Evolutionary conservation across 2,888 invertebrate species (phyloP), one percentile per base, ranked within the genome.

Genomic region (Drosophila demipolita): DNA sequence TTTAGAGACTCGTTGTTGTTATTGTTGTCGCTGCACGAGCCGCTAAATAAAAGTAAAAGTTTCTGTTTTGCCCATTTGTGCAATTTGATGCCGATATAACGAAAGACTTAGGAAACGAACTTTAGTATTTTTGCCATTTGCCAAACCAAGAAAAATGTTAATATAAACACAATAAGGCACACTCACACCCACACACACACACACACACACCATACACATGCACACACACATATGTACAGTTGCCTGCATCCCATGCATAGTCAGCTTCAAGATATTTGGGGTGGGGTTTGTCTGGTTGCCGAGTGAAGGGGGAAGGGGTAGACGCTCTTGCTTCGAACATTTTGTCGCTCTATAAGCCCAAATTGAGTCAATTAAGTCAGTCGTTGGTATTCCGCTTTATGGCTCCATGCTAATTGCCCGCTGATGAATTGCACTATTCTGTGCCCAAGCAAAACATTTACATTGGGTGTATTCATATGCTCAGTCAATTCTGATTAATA

Each of bases 41-140:
- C 33, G 60, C 57, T 53, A 35, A 68, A 74, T 77, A 79, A 75
- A 82, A 82, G 79, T 78, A 83, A 83, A 70, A 80, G 77, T 83
- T 70, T 67, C 40, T 49, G 72, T 35, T 69, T 71, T 61, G 64
- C 61, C 53, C 61, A 73, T 74, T 33, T 57, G 69, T 55, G 82
- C 82, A 87, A 89, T 58, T 73, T 82, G 35, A 68, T 69, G 64
- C 73, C 63, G 69, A 58, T 66, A 73, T 88, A 78, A 84, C 80
- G 70, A 90, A 89, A 76, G 77, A 90, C 82, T 87, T 82, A 80
- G 50, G 90, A 87, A 87, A 87, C 90, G 80, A 87, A 87, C 87
- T 87, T 87, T 75, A 77, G 66, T 78, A 80, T 71, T 80, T 63
- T 68, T 80, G 48, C 55, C 26, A 55, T 40, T 38, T 55, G 57